These are phyloP conservation scores for Redunca redunca DNA, from an alignment of 2,113 vertebrate genomes.

Conservation along the genomic window DNA sequence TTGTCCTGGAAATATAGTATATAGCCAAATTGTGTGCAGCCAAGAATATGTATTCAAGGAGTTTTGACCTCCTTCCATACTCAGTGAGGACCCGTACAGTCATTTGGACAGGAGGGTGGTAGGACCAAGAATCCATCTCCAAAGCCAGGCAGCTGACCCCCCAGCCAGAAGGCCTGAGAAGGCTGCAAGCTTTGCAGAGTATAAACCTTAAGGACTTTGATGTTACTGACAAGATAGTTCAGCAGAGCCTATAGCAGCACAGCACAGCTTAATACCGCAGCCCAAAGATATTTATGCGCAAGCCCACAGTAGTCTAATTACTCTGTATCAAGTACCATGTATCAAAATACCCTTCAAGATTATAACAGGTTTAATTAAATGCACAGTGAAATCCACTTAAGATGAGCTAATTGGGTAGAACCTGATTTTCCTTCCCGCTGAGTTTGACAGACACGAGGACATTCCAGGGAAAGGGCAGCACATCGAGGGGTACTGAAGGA, in stretches of 20 bases:
- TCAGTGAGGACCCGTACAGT: neutral
- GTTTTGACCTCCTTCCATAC: neutral
- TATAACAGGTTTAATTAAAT: conserved; percentile 73
- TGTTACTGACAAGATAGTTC: conserved; percentile 33
- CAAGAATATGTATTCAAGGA: neutral
- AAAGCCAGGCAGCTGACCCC: neutral
- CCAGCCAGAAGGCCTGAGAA: neutral
- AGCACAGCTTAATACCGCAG: conserved; percentile 49
- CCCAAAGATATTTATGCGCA: conserved; percentile 59
- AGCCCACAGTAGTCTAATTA: conserved; percentile 64
- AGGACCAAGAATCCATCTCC: neutral
- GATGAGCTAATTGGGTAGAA: conserved; percentile 71
- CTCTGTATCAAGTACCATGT: conserved; percentile 64
- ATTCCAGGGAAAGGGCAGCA: neutral
- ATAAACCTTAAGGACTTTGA: conserved; percentile 15
- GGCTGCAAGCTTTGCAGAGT: neutral
- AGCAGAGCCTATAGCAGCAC: neutral
- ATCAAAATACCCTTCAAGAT: conserved; percentile 74
- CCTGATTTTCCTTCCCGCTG: conserved; percentile 64
- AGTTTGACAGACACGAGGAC: conserved; percentile 53
- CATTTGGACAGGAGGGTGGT: neutral
- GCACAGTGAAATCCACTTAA: conserved; percentile 73
- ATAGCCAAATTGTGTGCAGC: neutral
- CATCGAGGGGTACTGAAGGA: neutral
- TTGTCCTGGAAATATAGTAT: neutral